A percentile compares a stretch with the other conserved stretches of the same genome.
These are phyloP conservation scores for Lithobates sylvaticus DNA, from an alignment of 2,797 vertebrate species.

Conservation along the genomic window DNA sequence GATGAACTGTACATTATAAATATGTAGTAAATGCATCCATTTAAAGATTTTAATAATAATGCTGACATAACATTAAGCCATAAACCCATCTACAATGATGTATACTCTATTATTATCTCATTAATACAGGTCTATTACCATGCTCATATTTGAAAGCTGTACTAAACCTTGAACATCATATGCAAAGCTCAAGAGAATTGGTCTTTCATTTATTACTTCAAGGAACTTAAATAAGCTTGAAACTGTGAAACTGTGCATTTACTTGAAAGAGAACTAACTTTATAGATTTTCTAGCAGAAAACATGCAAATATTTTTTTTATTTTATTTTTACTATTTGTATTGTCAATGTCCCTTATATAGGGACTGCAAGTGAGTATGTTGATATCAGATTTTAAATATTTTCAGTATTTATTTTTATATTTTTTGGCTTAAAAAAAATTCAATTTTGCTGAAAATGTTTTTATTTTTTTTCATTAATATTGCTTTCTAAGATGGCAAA, in stretches of 20 bases:
- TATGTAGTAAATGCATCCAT: slow-evolving; percentile 4
- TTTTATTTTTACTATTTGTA: too few species aligned
- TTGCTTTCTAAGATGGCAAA: too few species aligned
- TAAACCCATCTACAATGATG: slow-evolving; percentile 21
- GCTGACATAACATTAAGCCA: slow-evolving; percentile 7
- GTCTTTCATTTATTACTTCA: slow-evolving; percentile 8
- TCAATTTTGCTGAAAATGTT: too few species aligned
- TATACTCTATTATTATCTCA: slow-evolving; percentile 36
- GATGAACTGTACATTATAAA: slow-evolving; percentile 25
- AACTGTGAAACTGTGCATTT: not conserved
- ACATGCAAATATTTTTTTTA: not conserved
- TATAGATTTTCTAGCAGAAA: not conserved
- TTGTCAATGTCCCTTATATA: too few species aligned
- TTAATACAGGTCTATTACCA: slow-evolving; percentile 22
- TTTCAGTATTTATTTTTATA: too few species aligned
- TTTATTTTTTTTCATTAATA: too few species aligned
- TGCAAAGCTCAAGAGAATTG: slow-evolving; percentile 30
- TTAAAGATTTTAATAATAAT: slow-evolving; percentile 47
- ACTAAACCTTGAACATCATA: slow-evolving; percentile 15
- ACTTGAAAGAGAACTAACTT: not conserved
- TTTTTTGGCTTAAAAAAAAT: too few species aligned
- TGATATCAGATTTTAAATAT: too few species aligned
- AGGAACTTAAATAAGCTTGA: not conserved
- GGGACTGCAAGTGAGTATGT: too few species aligned
- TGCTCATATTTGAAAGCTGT: slow-evolving; percentile 27